Base-by-base conservation (phyloP, 2,888 invertebrate genomes). In the Noctua pronuba region DNA sequence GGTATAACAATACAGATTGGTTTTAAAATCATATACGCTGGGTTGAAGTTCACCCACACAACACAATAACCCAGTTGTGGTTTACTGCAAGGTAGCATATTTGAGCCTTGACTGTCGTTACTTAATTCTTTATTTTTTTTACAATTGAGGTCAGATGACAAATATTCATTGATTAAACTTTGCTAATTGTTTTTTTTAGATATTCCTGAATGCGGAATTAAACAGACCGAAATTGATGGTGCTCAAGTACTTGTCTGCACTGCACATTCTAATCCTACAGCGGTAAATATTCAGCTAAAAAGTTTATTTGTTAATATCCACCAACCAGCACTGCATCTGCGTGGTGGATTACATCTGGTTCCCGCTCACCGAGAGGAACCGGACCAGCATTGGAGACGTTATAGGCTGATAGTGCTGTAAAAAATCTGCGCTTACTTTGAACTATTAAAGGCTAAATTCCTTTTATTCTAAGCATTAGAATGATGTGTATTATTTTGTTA, bases 181-280 rank as follows among this genome's bases (percentile, higher is more conserved):
- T 2, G 5, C 1, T 4, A 28, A 24, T 28, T 41, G 24, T 16
- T 68, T n/a, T 7, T 79, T 96, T 24, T 96, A 99, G 99, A 97
- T 96, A 97, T 98, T 88, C 99, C 99, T 1, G 98, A 98, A 90
- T 99, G 99, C 92, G 97, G 98, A 73, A 98, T 99, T 89, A 97
- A 98, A 83, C 97, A 98, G 89, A 97, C 97, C 60, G 98, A 98
- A 91, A 97, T 97, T 73, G 97, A 98, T 81, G 98, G 98, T 46
- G 97, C 97, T 84, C 98, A 98, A 92, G 98, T 98, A 75, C 96
- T 99, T 73, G 97, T 98, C 60, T 99, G 99, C 94, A 98, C 98
- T 38, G 98, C 98, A 0, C 96, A 97, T 77, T 98, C 98, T 31
- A 99, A 99, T 95, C 99, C 99, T 0, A 95, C 97, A 67, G 97